These are phyloP conservation scores for Lacanobia wlatinum DNA, from an alignment of 2,888 invertebrate genomes.

Conservation along the genomic window DNA sequence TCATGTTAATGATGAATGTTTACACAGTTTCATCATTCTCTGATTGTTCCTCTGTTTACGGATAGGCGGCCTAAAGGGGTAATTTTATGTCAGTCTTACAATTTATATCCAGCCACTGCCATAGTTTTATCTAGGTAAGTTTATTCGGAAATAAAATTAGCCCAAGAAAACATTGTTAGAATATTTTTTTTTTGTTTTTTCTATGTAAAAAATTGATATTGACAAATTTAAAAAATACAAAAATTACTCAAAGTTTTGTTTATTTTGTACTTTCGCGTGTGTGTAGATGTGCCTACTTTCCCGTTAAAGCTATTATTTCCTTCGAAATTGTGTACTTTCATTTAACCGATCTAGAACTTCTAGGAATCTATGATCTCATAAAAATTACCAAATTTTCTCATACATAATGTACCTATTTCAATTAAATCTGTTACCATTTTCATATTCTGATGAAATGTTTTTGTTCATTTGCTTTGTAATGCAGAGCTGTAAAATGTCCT, in stretches of 20 bases:
- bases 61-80: constrained; percentile 46
- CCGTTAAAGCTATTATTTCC: constrained; percentile 50
- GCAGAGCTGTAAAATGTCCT: constrained; percentile 57
- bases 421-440: constrained; percentile 78
- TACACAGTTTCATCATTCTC: constrained; percentile 16
- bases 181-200: constrained; percentile 12
- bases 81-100: constrained; percentile 51
- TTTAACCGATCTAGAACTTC: constrained; percentile 59
- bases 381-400: constrained; percentile 83
- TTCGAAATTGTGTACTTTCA: constrained; percentile 46
- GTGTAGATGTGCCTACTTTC: constrained; percentile 67
- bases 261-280: constrained; percentile 55
- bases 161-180: constrained; percentile 30
- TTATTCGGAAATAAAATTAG: constrained; percentile 60
- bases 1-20: constrained; percentile 12
- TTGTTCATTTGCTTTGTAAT: constrained; percentile 57
- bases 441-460: constrained; percentile 53
- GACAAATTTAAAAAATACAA: constrained; percentile 30
- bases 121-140: constrained; percentile 80
- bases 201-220: constrained; percentile 38
- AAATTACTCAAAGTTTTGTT: constrained; percentile 36
- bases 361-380: constrained; percentile 83
- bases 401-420: constrained; percentile 72
- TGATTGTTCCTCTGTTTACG: constrained; percentile 33
- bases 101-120: constrained; percentile 81